Conservation (phyloP, 1,140 invertebrate genomes). For the Platyscapa corneri region DNA sequence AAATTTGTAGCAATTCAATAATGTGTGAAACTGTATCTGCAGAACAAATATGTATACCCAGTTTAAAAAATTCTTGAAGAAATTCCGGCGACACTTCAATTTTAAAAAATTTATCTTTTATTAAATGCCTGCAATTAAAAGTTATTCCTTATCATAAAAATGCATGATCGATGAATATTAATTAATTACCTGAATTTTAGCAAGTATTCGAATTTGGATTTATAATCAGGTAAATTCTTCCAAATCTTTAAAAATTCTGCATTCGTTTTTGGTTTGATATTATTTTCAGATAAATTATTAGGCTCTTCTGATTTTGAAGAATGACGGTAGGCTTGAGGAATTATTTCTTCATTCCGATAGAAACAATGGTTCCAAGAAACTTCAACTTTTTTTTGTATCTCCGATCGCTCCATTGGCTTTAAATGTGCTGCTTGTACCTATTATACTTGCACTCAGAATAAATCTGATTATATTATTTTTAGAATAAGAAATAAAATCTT, state of each 20-base stretch:
- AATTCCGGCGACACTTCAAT: conserved; percentile 60
- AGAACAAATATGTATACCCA: conserved; percentile 38
- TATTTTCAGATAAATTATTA: neutral
- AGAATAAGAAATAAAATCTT: conserved; percentile 36
- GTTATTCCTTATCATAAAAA: conserved; percentile 21
- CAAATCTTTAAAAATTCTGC: conserved; percentile 54
- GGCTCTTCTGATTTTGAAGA: neutral
- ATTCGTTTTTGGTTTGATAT: conserved; percentile 36
- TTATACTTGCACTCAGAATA: conserved; percentile 2
- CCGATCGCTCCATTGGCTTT: conserved; percentile 60
- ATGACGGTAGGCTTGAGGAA: neutral
- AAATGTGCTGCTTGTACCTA: conserved; percentile 71
- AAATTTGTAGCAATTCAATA: conserved; percentile 58
- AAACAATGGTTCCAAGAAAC: conserved; percentile 58
- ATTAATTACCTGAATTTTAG: conserved; percentile 45
- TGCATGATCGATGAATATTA: neutral
- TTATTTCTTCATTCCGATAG: neutral
- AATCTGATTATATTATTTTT: neutral
- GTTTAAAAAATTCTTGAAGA: conserved; percentile 57
- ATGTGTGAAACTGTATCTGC: conserved; percentile 2
- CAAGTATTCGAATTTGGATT: conserved; percentile 54
- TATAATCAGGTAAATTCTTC: conserved; percentile 36
- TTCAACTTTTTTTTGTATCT: conserved; percentile 55
- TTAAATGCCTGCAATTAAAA: conserved; percentile 50
- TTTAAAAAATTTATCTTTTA: conserved; percentile 57